Conservation (phyloP, 2,113 vertebrate genomes). For the Gymnocephalus cernua region DNA sequence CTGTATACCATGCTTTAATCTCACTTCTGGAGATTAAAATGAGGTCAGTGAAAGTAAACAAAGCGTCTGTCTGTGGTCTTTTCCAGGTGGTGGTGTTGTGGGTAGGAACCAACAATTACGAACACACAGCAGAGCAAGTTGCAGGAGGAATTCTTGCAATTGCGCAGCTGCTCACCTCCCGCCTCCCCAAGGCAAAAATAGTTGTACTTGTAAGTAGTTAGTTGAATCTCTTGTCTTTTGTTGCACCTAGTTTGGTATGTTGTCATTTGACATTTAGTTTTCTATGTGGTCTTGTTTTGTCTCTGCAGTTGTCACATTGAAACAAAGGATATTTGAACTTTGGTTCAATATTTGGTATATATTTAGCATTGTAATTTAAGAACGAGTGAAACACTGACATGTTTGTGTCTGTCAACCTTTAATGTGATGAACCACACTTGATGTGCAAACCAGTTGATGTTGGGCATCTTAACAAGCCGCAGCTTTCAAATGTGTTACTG, state of each 20-base stretch:
- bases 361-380: not conserved
- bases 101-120: conserved; percentile 97
- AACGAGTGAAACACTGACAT: not conserved
- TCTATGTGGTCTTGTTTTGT: not conserved
- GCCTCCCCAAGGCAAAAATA: conserved; percentile 93
- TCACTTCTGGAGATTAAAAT: not conserved
- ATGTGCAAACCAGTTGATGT: not conserved
- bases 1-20: not conserved
- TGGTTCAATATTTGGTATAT: not conserved
- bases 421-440: not conserved
- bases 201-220: conserved; percentile 90
- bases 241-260: not conserved
- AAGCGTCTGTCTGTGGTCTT: conserved; percentile 35
- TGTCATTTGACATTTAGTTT: not conserved
- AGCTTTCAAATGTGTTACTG: not conserved
- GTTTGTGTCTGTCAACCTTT: not conserved
- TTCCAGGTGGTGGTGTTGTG: conserved; percentile 94
- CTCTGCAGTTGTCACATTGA: not conserved
- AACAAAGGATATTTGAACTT: not conserved
- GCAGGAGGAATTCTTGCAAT: conserved; percentile 94
- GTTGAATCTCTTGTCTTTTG: not conserved
- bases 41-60: conserved; percentile 1
- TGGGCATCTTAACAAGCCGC: not conserved
- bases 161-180: conserved; percentile 88
- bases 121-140: conserved; percentile 95